Evolutionary conservation across 2,888 invertebrate species (phyloP).

Genomic region (Rhagophthalmus giganteus): DNA sequence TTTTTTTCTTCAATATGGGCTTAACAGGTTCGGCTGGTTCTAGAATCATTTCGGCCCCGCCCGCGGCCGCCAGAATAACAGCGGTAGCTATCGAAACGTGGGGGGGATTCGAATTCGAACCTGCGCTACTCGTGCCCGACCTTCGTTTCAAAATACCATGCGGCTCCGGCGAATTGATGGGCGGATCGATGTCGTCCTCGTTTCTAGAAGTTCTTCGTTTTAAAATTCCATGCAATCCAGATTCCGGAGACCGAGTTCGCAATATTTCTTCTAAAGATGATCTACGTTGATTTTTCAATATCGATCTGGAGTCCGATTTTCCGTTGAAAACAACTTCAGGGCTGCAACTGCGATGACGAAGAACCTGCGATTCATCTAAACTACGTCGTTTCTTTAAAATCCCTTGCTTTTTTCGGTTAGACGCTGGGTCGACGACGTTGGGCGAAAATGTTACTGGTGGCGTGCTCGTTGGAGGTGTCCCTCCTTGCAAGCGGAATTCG

Average conservation of each 20-base stretch:
- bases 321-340: constrained; percentile 66
- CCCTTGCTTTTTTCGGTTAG: constrained; percentile 69
- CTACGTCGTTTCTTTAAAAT: constrained; percentile 83
- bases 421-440: constrained; percentile 69
- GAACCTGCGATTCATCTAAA: constrained; percentile 76
- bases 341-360: constrained; percentile 69
- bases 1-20: constrained; percentile 84
- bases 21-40: constrained; percentile 59
- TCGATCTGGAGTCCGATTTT: constrained; percentile 64
- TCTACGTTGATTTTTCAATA: constrained; percentile 68
- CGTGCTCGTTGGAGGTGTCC: constrained; percentile 53
- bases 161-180: constrained; percentile 60
- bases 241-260: constrained; percentile 67
- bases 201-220: constrained; percentile 70
- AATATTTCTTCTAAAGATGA: constrained; percentile 72
- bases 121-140: constrained; percentile 65
- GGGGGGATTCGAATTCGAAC: constrained; percentile 64
- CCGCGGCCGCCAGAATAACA: constrained; percentile 66
- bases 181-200: constrained; percentile 64
- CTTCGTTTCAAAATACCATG: constrained; percentile 81
- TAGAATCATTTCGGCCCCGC: constrained; percentile 57
- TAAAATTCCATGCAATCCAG: constrained; percentile 67
- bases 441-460: constrained; percentile 83
- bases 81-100: constrained; percentile 72
- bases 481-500: constrained; percentile 49